These are phyloP conservation scores for Stercorarius parasiticus DNA, from an alignment of 2,113 vertebrate genomes.

Conservation along the genomic window DNA sequence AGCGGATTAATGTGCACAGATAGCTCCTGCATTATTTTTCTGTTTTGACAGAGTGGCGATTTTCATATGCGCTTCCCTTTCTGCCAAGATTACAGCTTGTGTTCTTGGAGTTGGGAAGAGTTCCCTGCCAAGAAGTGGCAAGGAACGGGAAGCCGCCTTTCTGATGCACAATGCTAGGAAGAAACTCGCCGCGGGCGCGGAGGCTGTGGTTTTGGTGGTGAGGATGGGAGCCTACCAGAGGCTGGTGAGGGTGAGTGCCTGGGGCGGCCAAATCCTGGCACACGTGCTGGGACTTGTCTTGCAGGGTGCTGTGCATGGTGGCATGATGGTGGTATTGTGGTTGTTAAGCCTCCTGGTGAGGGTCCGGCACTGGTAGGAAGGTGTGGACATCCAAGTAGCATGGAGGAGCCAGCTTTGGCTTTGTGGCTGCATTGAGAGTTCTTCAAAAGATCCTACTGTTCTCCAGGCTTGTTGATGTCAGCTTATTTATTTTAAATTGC, in stretches of 20 bases:
- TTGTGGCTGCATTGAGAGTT: not conserved
- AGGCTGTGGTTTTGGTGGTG: not conserved
- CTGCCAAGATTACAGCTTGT: slow-evolving; percentile 48
- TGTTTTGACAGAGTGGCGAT: slow-evolving; percentile 67
- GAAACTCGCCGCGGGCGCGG: rapidly evolving
- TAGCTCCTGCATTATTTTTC: slow-evolving; percentile 66
- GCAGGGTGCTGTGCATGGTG: not conserved
- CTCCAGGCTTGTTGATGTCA: not conserved
- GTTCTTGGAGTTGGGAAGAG: slow-evolving; percentile 43
- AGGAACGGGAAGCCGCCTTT: not conserved
- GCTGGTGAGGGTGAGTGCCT: not conserved
- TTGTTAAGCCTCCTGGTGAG: not conserved
- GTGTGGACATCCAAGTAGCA: not conserved
- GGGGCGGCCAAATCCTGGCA: not conserved
- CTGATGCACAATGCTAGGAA: not conserved
- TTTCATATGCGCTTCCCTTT: slow-evolving; percentile 38
- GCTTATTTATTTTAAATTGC: not conserved
- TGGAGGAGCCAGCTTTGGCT: not conserved
- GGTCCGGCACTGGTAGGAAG: rapidly evolving
- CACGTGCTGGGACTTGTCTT: rapidly evolving
- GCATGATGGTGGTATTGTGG: not conserved
- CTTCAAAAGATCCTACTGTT: not conserved
- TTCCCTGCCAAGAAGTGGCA: slow-evolving; percentile 3
- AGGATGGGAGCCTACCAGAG: not conserved
- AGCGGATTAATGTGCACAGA: slow-evolving; percentile 62